Conservation (phyloP, 2,113 vertebrate genomes). For the Macrotis lagotis region DNA sequence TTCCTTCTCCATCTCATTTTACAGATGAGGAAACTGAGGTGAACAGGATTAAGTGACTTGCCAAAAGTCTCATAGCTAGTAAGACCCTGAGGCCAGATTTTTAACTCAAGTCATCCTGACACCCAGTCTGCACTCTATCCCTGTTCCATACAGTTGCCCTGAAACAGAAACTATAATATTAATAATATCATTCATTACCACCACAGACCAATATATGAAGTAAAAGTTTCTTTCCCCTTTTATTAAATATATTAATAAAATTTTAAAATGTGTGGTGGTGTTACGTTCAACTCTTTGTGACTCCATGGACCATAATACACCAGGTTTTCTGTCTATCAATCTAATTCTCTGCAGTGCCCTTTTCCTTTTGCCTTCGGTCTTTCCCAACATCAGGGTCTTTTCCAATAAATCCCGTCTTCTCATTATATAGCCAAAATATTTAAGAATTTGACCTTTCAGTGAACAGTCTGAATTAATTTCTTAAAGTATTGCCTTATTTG, state of each 20-base stretch:
- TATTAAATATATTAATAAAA: neutral
- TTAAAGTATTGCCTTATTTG: neutral
- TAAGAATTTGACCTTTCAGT: neutral
- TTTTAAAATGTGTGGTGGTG: neutral
- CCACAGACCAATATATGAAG: neutral
- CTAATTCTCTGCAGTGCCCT: neutral
- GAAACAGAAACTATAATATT: neutral
- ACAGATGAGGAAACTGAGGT: neutral
- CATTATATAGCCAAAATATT: neutral
- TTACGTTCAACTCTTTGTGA: neutral
- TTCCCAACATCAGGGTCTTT: neutral
- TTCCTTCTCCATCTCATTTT: neutral
- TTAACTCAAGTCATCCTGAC: neutral
- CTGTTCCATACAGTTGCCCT: neutral
- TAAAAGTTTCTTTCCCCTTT: neutral
- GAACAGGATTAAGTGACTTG: neutral
- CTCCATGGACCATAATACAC: neutral
- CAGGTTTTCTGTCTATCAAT: neutral
- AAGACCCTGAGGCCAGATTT: neutral
- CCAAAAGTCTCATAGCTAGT: neutral
- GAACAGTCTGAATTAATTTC: neutral
- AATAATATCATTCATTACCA: neutral
- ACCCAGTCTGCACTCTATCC: neutral
- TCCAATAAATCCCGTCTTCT: neutral
- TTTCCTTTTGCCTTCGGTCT: neutral